Evolutionary conservation across 2,797 vertebrate genomes (phyloP).

Genomic region (Carduelis carduelis): DNA sequence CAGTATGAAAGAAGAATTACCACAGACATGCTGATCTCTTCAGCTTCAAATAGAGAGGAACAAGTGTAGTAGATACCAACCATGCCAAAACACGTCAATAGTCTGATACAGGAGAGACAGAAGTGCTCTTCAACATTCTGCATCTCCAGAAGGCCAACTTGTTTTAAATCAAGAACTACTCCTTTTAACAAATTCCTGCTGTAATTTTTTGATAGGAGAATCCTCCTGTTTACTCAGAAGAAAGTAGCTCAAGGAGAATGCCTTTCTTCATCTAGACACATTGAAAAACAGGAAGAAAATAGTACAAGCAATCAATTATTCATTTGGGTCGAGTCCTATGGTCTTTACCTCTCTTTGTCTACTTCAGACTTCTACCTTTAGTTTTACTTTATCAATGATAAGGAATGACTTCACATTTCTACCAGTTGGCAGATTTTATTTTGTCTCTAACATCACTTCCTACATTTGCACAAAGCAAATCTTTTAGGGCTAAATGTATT

Average conservation of each 20-base stretch:
- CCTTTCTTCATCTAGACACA: neutral
- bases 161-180: neutral
- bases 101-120: neutral
- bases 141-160: neutral
- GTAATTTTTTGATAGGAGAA: neutral
- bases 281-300: conserved; percentile 4
- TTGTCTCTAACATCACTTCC: neutral
- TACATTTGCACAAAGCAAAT: neutral
- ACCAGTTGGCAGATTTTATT: neutral
- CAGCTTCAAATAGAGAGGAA: conserved; percentile 18
- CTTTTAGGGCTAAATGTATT: neutral
- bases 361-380: neutral
- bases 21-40: neutral
- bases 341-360: neutral
- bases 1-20: neutral
- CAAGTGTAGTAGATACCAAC: neutral
- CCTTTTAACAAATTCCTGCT: neutral
- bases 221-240: neutral
- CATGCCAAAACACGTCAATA: conserved; percentile 12
- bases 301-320: neutral
- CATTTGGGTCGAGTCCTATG: neutral
- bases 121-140: neutral
- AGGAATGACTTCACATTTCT: neutral
- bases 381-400: neutral
- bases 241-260: neutral